phyloP scores from a whole-genome alignment of 2,113 vertebrate genomes.

The Turnix velox region DNA sequence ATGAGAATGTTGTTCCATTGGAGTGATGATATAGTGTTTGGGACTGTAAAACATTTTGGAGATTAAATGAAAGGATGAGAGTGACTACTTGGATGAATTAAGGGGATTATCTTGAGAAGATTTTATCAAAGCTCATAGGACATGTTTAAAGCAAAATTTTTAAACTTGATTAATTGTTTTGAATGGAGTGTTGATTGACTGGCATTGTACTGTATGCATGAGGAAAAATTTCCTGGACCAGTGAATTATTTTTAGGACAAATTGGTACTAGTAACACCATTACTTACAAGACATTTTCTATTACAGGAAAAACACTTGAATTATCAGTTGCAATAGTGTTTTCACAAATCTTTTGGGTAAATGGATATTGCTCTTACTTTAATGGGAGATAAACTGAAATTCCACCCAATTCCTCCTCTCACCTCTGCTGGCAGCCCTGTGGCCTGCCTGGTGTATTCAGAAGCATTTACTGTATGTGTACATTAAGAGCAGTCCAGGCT shows the following conservation, averaged over 20 bases:
- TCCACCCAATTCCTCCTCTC: fast-evolving
- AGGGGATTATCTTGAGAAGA: not conserved
- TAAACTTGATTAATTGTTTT: not conserved
- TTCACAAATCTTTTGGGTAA: not conserved
- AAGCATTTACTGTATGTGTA: not conserved
- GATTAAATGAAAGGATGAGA: not conserved
- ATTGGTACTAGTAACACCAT: not conserved
- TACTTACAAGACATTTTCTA: not conserved
- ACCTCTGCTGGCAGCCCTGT: not conserved
- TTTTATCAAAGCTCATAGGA: not conserved
- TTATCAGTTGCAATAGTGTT: not conserved
- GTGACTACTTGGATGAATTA: not conserved
- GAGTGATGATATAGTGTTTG: not conserved
- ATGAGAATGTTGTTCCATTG: not conserved
- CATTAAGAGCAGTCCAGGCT: not conserved
- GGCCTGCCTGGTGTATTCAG: not conserved
- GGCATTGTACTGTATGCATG: not conserved
- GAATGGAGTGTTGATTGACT: not conserved
- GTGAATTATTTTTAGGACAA: not conserved
- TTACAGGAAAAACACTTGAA: not conserved
- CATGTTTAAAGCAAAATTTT: not conserved
- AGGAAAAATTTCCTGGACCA: not conserved
- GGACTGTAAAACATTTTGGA: not conserved
- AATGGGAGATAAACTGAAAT: not conserved
- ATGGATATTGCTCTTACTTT: not conserved